Percentiles rank a stretch among this genome's conserved stretches.
Evolutionary conservation across 2,797 vertebrate species (phyloP).

Genomic region (Mormyrus proboscirostris): DNA sequence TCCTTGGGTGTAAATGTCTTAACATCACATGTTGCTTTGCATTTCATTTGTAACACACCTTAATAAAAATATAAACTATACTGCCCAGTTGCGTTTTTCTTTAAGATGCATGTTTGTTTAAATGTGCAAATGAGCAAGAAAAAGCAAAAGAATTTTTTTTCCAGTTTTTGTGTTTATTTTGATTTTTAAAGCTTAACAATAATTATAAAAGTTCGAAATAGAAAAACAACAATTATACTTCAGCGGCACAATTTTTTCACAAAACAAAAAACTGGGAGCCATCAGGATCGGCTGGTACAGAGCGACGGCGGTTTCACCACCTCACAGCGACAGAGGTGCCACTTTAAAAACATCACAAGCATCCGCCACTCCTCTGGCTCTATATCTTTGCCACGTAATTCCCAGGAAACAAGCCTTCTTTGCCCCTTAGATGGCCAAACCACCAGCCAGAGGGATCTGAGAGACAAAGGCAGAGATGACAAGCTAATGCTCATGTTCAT

Average conservation of each 20-base stretch:
- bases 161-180: not conserved
- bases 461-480: not conserved
- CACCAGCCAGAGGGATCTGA: conserved; percentile 76
- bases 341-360: not conserved
- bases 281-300: not conserved
- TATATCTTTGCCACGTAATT: conserved; percentile 79
- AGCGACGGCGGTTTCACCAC: not conserved
- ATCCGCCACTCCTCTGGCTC: not conserved
- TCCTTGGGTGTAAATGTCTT: not conserved
- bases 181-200: not conserved
- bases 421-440: conserved; percentile 66
- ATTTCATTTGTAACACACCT: conserved; percentile 30
- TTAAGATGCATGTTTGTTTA: not conserved
- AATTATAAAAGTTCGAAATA: not conserved
- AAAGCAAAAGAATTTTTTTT: not conserved
- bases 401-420: conserved; percentile 74
- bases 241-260: not conserved
- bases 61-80: conserved; percentile 26
- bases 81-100: not conserved
- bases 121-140: not conserved
- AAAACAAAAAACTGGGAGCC: not conserved
- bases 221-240: not conserved
- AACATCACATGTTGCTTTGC: conserved; percentile 25
- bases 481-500: not conserved
- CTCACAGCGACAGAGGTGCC: not conserved